Conservation (phyloP, 2,888 invertebrate genomes). For the Drosophila eohydei region DNA sequence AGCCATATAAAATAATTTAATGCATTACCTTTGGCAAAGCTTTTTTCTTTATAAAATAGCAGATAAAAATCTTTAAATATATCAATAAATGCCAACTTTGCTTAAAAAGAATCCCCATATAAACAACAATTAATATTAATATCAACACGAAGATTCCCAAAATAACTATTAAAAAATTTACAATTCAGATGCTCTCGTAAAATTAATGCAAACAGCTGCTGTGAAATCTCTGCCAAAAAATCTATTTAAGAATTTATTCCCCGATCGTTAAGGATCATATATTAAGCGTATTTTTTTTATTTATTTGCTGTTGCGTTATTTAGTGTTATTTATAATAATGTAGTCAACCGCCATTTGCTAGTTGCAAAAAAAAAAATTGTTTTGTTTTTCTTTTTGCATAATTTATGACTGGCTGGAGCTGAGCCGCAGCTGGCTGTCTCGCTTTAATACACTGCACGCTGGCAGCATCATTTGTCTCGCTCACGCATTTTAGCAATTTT, state of each 20-base stretch:
- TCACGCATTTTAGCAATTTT: slow-evolving; percentile 37
- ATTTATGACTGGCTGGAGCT: slow-evolving; percentile 75
- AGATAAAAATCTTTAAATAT: neutral
- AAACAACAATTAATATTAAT: neutral
- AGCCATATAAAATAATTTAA: too few species aligned
- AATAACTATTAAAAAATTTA: neutral
- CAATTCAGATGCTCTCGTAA: neutral
- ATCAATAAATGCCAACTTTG: neutral
- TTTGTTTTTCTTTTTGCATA: slow-evolving; percentile 54
- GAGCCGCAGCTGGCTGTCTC: slow-evolving; percentile 20
- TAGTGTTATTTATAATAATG: slow-evolving; percentile 35
- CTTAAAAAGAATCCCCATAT: neutral
- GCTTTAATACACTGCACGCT: neutral
- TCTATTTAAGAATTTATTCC: slow-evolving; percentile 10
- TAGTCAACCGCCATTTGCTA: slow-evolving; percentile 68
- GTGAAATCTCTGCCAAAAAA: slow-evolving; percentile 12
- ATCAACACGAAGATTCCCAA: neutral
- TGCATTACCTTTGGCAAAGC: too few species aligned
- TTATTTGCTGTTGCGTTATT: slow-evolving; percentile 1
- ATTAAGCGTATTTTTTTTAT: neutral
- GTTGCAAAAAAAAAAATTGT: slow-evolving; percentile 50
- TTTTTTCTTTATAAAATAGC: neutral
- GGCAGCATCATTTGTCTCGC: slow-evolving; percentile 37
- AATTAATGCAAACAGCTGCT: slow-evolving; percentile 19
- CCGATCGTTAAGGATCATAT: slow-evolving; percentile 8